Percentiles rank a stretch among this genome's conserved stretches.
phyloP scores from a whole-genome alignment of 1,140 invertebrate genomes.

The Zaprionus capensis region DNA sequence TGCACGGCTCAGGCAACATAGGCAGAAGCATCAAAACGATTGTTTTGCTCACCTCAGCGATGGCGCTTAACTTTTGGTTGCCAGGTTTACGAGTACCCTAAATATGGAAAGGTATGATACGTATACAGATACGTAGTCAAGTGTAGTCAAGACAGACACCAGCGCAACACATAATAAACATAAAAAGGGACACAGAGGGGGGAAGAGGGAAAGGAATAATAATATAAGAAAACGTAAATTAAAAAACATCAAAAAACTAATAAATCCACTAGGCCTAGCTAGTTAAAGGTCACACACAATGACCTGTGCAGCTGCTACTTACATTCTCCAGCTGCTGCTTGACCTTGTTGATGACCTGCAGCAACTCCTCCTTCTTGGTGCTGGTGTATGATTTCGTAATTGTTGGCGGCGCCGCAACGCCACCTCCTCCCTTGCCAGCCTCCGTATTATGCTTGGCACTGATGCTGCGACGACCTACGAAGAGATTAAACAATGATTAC shows the following conservation, averaged over 20 bases:
- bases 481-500: neutral
- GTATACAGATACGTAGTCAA: conserved; percentile 4
- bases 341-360: conserved; percentile 94
- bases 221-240: conserved; percentile 29
- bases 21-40: neutral
- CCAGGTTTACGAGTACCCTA: conserved; percentile 80
- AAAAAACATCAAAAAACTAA: conserved; percentile 25
- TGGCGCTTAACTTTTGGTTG: conserved; percentile 76
- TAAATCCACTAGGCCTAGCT: neutral
- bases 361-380: conserved; percentile 92
- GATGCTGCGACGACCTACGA: conserved; percentile 81
- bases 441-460: conserved; percentile 84
- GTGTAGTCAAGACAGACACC: conserved; percentile 57
- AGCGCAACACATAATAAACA: conserved; percentile 3
- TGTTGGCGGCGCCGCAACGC: conserved; percentile 78
- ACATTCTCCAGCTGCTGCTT: conserved; percentile 95
- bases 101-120: conserved; percentile 31
- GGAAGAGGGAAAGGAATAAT: conserved; percentile 9
- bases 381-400: conserved; percentile 86
- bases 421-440: conserved; percentile 75
- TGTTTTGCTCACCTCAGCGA: conserved; percentile 77
- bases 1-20: neutral
- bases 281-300: neutral
- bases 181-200: conserved; percentile 54
- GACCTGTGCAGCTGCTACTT: conserved; percentile 83